Percentiles rank a stretch among this genome's conserved stretches.
Conservation (phyloP, 2,797 vertebrate species). For the Sebastes goodei region DNA sequence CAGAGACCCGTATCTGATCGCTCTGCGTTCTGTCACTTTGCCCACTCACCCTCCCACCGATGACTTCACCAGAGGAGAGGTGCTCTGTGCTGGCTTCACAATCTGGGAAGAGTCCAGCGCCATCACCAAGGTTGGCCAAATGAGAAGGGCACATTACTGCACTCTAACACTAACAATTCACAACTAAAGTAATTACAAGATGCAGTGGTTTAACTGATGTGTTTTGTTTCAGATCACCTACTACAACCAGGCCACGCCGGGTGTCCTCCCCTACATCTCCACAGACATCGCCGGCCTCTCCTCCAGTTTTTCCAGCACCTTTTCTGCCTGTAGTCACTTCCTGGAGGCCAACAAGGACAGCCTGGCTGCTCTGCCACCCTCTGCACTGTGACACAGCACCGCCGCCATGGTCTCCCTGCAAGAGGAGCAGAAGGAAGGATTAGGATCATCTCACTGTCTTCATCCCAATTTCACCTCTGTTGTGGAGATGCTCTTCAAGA, state of each 20-base stretch:
- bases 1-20: constrained; percentile 95
- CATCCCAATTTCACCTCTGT: not conserved
- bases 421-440: constrained; percentile 12
- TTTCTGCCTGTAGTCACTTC: constrained; percentile 88
- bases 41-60: constrained; percentile 84
- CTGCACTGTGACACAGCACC: constrained; percentile 30
- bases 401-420: not conserved
- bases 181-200: not conserved
- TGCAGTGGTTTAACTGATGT: not conserved
- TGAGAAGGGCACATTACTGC: not conserved
- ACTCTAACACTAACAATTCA: not conserved
- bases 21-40: constrained; percentile 91
- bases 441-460: not conserved
- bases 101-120: constrained; percentile 86
- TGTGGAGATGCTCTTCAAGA: not conserved
- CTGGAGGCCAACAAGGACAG: constrained; percentile 88
- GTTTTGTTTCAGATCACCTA: constrained; percentile 88
- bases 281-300: constrained; percentile 92
- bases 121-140: constrained; percentile 86
- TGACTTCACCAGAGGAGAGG: constrained; percentile 88
- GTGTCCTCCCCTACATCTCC: constrained; percentile 91
- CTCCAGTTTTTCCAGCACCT: constrained; percentile 86
- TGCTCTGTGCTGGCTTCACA: constrained; percentile 93
- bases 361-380: constrained; percentile 27
- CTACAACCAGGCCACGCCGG: constrained; percentile 93